Evolutionary conservation across 2,888 invertebrate genomes (phyloP), one percentile per base, ranked within the genome.

Genomic region (Xylota sylvarum): DNA sequence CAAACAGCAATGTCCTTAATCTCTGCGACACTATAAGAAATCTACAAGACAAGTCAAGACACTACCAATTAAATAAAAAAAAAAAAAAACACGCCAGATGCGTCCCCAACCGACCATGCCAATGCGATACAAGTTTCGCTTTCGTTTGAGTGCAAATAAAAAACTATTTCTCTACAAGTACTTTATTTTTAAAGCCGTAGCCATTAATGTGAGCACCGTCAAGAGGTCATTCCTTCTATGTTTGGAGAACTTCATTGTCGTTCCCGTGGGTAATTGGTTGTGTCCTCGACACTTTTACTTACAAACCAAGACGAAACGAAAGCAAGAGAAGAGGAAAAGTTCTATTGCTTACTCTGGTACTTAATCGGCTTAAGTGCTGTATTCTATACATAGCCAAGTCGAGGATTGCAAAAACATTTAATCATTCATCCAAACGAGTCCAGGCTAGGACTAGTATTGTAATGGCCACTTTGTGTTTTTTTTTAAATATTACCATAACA

Each of bases 231-330:
- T 37, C 10, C 5, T 35, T 10, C 5, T 32, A 30, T 5, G 32
- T 19, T 35, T 17, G 37, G 9, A 19, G 5, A 12, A 35, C n/a
- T 58, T 43, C 14, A 43, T 58, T 19, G 58, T 58, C 58, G 14
- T n/a, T n/a, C 19, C 19, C 10, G 35, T 58, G 35, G 35, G 14
- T 37, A 58, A 58, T 58, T 58, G 19, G 58, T 37, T 43, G 43
- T 58, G 35, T 58, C 58, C 58, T 58, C 14, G 14, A 30, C 30
- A 55, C 30, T 55, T 27, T 55, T 7, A 27, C 14, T 9, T 14
- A 14, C 43, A 14, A 43, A 4, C 4, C n/a, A 43, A 32, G 4
- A 43, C n/a, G 5, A 30, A 55, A 14, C 3, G 14, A 7, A 35
- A 23, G 0, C 19, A 12, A 50, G 5, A 50, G 12, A 12, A 5